A percentile compares a stretch with the other conserved stretches of the same genome.
phyloP scores from a whole-genome alignment of 2,113 vertebrate genomes.

The Drymodes brunneopygia region DNA sequence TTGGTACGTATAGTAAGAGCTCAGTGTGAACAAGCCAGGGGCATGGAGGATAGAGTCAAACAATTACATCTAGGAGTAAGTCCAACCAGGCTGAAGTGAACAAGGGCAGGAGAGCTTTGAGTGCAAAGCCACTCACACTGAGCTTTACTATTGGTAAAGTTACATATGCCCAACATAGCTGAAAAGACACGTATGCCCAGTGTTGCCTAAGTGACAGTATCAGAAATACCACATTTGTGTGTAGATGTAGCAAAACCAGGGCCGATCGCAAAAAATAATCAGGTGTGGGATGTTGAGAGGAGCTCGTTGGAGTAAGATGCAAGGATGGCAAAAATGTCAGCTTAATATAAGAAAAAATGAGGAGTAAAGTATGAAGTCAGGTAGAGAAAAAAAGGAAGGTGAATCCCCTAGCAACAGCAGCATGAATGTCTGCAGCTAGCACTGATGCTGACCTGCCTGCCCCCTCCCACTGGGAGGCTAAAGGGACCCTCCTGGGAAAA shows the following conservation, averaged over 20 bases:
- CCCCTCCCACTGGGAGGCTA: too few species aligned
- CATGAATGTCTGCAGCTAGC: rapidly evolving
- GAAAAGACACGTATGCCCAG: background rate
- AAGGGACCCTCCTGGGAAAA: background rate
- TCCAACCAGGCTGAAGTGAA: background rate
- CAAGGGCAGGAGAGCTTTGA: background rate
- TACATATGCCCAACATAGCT: too few species aligned
- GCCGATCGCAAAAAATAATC: background rate
- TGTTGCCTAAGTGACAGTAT: background rate
- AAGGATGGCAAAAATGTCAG: background rate
- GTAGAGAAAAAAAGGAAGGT: background rate
- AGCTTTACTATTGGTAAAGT: background rate
- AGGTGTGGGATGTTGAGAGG: background rate
- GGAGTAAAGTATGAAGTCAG: background rate
- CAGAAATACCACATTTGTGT: background rate
- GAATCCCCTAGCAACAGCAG: background rate
- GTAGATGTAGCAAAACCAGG: background rate
- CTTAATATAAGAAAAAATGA: background rate
- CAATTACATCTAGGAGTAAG: background rate
- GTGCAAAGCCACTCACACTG: background rate
- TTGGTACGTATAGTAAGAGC: rapidly evolving
- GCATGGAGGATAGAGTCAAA: background rate
- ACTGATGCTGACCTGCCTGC: background rate
- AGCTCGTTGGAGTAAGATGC: background rate
- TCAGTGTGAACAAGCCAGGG: background rate